A percentile compares a stretch with the other conserved stretches of the same genome.
These are phyloP conservation scores for Cygnus olor DNA, from an alignment of 2,797 vertebrate genomes.

Conservation along the genomic window DNA sequence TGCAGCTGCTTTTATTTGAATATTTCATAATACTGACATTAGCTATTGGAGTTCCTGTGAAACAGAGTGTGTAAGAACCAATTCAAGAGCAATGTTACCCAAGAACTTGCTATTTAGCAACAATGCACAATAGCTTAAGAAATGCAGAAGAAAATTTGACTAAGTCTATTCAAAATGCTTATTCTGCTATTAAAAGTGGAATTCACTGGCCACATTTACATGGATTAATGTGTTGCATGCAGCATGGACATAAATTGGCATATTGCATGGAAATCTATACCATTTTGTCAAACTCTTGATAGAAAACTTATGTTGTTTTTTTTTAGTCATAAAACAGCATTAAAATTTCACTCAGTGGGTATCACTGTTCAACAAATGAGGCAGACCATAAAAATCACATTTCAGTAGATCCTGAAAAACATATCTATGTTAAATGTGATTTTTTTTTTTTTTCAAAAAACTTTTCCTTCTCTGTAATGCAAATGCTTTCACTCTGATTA, in stretches of 20 bases:
- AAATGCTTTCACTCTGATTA: not conserved
- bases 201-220: not conserved
- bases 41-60: not conserved
- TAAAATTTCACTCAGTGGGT: not conserved
- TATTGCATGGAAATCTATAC: not conserved
- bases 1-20: not conserved
- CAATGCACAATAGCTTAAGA: not conserved
- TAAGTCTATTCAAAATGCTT: not conserved
- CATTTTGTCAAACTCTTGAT: not conserved
- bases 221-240: not conserved
- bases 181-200: not conserved
- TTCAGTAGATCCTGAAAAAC: not conserved
- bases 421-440: fast-evolving
- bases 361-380: not conserved
- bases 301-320: not conserved
- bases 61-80: not conserved
- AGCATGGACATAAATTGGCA: not conserved
- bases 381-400: not conserved
- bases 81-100: not conserved
- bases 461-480: not conserved
- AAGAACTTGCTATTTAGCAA: not conserved
- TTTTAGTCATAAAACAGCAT: not conserved
- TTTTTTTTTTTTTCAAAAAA: not conserved
- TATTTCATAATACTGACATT: not conserved
- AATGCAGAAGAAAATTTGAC: not conserved